These are phyloP conservation scores for Botia almorhae DNA, from an alignment of 2,797 vertebrate genomes.

Conservation along the genomic window DNA sequence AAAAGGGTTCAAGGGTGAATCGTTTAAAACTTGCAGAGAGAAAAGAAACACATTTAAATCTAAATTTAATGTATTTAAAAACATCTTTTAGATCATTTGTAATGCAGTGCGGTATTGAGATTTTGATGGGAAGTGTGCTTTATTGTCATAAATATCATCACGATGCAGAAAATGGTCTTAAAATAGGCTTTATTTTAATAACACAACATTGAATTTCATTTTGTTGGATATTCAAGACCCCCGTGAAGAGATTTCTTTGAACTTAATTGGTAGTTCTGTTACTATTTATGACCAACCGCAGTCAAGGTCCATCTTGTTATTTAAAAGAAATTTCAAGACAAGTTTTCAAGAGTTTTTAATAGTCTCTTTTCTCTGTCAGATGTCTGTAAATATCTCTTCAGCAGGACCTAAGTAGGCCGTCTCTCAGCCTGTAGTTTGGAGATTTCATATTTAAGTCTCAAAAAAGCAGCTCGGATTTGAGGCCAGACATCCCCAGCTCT, in stretches of 20 bases:
- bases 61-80: too few species aligned
- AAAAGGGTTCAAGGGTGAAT: too few species aligned
- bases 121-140: background rate
- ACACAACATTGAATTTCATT: background rate
- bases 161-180: background rate
- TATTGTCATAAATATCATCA: too few species aligned
- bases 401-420: slow-evolving; percentile 13
- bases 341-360: background rate
- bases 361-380: background rate
- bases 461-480: slow-evolving; percentile 27
- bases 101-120: background rate
- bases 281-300: background rate
- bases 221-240: background rate
- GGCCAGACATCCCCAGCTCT: slow-evolving; percentile 4
- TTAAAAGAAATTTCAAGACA: background rate
- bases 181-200: background rate
- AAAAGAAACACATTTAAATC: too few species aligned
- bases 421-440: slow-evolving; percentile 17
- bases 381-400: slow-evolving; percentile 1
- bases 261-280: background rate
- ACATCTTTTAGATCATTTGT: background rate
- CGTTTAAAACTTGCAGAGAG: too few species aligned
- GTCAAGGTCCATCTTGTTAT: background rate
- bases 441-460: slow-evolving; percentile 16
- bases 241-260: background rate